A percentile compares a stretch with the other conserved stretches of the same genome.
Conservation (phyloP, 2,113 vertebrate genomes). For the Uria lomvia region DNA sequence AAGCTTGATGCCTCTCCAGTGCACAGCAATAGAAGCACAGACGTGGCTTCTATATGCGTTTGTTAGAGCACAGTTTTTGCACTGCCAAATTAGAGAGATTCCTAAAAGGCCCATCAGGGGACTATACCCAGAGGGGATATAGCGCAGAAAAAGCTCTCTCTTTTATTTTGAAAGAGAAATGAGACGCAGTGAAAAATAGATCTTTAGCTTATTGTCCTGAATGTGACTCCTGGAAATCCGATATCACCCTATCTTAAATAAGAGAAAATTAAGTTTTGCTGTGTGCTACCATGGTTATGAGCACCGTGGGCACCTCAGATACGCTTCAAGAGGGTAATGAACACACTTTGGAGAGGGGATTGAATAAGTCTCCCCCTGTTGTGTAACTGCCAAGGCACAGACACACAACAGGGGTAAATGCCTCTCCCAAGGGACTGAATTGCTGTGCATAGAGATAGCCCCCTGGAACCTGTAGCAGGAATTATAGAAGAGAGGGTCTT, state of each 20-base stretch:
- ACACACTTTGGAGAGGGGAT: background rate
- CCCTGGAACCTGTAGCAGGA: background rate
- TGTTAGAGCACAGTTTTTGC: background rate
- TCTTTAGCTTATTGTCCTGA: background rate
- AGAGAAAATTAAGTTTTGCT: background rate
- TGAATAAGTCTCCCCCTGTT: background rate
- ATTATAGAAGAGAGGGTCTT: background rate
- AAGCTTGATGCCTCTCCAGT: background rate
- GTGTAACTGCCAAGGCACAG: background rate
- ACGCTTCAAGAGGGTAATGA: background rate
- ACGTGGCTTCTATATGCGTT: background rate
- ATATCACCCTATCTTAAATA: background rate
- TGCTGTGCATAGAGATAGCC: background rate
- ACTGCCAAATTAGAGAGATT: conserved; percentile 32
- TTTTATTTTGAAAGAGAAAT: background rate
- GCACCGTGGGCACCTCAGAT: background rate
- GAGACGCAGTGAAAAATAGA: background rate
- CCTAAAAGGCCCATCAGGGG: background rate
- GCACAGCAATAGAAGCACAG: background rate
- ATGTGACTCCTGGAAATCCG: background rate
- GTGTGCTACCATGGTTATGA: background rate
- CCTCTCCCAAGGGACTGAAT: background rate
- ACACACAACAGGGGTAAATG: background rate
- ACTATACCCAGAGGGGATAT: background rate
- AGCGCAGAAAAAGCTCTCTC: background rate